Conservation (phyloP, 2,888 invertebrate species). For the Mantis religiosa region DNA sequence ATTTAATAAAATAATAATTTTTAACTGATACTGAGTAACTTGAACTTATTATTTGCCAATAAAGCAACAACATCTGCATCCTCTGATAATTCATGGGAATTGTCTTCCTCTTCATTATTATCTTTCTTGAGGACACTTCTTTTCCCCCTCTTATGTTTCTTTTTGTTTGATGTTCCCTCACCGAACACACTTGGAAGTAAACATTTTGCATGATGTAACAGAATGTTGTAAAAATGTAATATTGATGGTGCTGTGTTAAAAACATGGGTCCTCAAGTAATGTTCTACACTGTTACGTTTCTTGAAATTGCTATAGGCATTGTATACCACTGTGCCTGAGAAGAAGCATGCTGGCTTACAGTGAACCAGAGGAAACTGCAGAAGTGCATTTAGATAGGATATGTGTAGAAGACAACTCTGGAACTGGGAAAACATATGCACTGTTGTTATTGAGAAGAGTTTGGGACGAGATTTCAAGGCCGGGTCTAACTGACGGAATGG, state of each 20-base stretch:
- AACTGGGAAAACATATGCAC: slow-evolving; percentile 64
- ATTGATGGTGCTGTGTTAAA: slow-evolving; percentile 32
- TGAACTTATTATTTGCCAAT: neutral
- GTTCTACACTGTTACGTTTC: slow-evolving; percentile 51
- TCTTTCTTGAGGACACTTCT: neutral
- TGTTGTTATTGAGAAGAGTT: slow-evolving; percentile 52
- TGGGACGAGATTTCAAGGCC: slow-evolving; percentile 51
- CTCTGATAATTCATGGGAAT: neutral
- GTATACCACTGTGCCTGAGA: slow-evolving; percentile 72
- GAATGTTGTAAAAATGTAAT: neutral
- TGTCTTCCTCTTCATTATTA: neutral
- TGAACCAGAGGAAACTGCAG: slow-evolving; percentile 56
- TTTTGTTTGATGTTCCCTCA: neutral
- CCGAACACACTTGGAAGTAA: slow-evolving; percentile 5
- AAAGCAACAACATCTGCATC: neutral
- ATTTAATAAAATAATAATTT: neutral
- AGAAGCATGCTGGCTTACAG: slow-evolving; percentile 58
- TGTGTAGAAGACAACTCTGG: slow-evolving; percentile 58
- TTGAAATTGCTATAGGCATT: slow-evolving; percentile 63
- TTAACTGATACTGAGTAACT: neutral
- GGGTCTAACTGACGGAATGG: slow-evolving; percentile 56
- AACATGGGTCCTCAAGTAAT: slow-evolving; percentile 47
- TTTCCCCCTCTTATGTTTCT: neutral
- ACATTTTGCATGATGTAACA: neutral
- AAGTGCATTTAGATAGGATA: slow-evolving; percentile 60